Conservation (phyloP, 2,113 vertebrate genomes). For the Cnemophilus loriae region DNA sequence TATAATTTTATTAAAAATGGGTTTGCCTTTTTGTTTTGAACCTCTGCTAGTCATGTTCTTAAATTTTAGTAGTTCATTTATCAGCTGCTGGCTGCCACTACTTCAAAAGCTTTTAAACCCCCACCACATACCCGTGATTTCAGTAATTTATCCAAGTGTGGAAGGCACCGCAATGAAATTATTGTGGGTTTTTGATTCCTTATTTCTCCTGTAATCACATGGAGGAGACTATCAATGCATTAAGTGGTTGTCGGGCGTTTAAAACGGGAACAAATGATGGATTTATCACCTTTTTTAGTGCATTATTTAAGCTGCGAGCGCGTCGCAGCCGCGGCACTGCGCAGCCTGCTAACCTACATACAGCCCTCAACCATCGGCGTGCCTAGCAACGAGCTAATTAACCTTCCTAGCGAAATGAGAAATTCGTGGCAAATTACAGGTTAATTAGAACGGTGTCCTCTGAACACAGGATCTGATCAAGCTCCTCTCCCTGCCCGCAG, state of each 20-base stretch:
- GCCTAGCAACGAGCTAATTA: slow-evolving; percentile 77
- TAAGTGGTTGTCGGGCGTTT: neutral
- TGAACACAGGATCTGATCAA: slow-evolving; percentile 57
- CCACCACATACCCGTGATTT: neutral
- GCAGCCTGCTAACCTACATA: slow-evolving; percentile 69
- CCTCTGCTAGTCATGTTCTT: slow-evolving; percentile 37
- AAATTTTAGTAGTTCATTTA: neutral
- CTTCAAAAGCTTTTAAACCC: neutral
- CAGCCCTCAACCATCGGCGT: neutral
- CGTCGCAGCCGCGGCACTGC: neutral
- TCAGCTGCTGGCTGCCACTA: neutral
- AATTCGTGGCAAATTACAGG: slow-evolving; percentile 78
- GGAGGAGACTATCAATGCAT: neutral
- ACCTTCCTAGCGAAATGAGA: slow-evolving; percentile 69
- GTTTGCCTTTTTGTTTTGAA: neutral
- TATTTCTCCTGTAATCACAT: neutral
- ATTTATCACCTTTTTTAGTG: neutral
- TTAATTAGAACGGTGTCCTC: slow-evolving; percentile 79
- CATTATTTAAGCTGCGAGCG: neutral
- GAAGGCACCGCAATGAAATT: neutral
- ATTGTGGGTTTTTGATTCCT: neutral
- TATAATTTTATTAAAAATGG: neutral
- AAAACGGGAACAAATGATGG: neutral
- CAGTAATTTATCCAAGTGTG: neutral
- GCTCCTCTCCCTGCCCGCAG: slow-evolving; percentile 76